A percentile compares a stretch with the other conserved stretches of the same genome.
These are phyloP conservation scores for Apotomis turbidana DNA, from an alignment of 2,888 invertebrate genomes.

Conservation along the genomic window DNA sequence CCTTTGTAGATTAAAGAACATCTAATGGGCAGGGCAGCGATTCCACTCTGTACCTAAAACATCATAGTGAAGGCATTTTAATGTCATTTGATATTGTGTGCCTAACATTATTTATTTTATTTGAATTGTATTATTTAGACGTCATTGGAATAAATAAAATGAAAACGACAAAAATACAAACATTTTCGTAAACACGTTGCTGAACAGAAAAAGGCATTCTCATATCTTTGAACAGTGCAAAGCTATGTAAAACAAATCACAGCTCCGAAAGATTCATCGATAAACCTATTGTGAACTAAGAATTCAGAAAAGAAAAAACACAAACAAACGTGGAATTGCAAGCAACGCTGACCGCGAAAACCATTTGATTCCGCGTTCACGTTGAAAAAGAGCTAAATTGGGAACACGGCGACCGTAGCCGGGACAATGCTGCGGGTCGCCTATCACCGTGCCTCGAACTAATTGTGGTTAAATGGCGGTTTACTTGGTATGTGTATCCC, in stretches of 20 bases:
- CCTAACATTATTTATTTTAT: too few relatives aligned
- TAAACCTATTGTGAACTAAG: constrained; percentile 23
- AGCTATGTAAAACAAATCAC: constrained; percentile 36
- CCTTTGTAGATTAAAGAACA: too few relatives aligned
- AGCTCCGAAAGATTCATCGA: constrained; percentile 25
- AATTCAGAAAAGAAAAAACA: constrained; percentile 21
- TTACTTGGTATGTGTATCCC: constrained; percentile 2
- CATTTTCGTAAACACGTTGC: not conserved
- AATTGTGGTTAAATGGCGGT: constrained; percentile 24
- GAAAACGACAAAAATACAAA: not conserved
- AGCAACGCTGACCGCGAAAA: constrained; percentile 22
- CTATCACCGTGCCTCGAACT: constrained; percentile 11
- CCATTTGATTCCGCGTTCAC: constrained; percentile 16
- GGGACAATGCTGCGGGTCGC: constrained; percentile 5
- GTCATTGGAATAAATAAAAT: not conserved
- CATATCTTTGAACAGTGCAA: not conserved
- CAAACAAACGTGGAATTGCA: constrained; percentile 28
- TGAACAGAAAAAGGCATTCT: constrained; percentile 2
- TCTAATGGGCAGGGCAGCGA: too few relatives aligned
- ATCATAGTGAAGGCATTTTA: too few relatives aligned
- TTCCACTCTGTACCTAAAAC: too few relatives aligned
- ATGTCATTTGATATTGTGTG: too few relatives aligned
- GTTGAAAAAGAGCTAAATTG: constrained; percentile 21
- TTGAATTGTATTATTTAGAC: too few relatives aligned
- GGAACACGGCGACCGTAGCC: constrained; percentile 2